Percentiles rank a stretch among this genome's conserved stretches.
These are phyloP conservation scores for Mus caroli DNA, from an alignment of 2,797 vertebrate genomes.

Conservation along the genomic window DNA sequence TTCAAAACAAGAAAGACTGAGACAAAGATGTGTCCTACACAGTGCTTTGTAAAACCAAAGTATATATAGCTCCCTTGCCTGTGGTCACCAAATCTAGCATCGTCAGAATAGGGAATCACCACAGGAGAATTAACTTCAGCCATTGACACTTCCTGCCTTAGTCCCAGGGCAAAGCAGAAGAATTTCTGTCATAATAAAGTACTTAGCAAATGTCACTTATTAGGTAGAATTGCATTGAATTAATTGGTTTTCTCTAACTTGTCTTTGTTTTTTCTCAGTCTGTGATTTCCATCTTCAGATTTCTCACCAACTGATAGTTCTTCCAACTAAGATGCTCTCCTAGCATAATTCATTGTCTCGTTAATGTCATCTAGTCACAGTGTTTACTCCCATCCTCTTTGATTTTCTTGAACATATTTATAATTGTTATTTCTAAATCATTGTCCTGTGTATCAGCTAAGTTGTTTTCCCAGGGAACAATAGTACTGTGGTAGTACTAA, in stretches of 20 bases:
- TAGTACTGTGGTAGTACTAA: background rate
- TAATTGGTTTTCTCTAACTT: background rate
- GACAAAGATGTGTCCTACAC: background rate
- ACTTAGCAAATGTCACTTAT: background rate
- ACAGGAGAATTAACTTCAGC: background rate
- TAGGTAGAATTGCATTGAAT: background rate
- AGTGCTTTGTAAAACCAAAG: constrained; percentile 51
- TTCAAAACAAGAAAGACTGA: constrained; percentile 20
- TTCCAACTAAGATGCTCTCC: background rate
- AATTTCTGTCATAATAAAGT: background rate
- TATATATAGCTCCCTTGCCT: background rate
- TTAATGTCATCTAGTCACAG: background rate
- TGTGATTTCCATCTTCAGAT: background rate
- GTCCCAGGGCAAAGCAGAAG: background rate
- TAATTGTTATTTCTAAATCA: background rate
- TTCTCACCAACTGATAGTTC: background rate
- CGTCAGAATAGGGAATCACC: background rate
- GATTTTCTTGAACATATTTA: background rate
- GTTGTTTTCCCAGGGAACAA: background rate
- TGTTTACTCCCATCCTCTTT: background rate
- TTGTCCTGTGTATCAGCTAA: background rate
- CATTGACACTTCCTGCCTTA: background rate
- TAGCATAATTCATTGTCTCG: background rate
- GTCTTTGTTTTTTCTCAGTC: background rate
- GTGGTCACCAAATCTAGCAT: background rate